These are phyloP conservation scores for Scaptomyza hsui DNA, from an alignment of 1,140 invertebrate species.

Conservation along the genomic window DNA sequence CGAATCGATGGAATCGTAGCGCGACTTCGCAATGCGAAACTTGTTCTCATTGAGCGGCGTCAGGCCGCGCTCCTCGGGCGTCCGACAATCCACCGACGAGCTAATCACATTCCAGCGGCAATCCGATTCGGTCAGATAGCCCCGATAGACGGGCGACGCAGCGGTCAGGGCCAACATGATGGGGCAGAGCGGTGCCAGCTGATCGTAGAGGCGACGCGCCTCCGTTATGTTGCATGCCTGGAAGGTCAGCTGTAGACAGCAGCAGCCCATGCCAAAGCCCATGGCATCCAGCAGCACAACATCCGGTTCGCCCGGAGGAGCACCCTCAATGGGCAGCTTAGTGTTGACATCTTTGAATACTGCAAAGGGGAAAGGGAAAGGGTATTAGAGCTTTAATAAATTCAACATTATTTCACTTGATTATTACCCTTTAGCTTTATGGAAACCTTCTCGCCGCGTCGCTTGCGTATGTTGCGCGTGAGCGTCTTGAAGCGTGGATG, in stretches of 20 bases:
- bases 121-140: constrained; percentile 97
- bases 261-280: constrained; percentile 99
- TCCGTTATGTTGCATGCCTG: constrained; percentile 97
- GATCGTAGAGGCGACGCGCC: constrained; percentile 98
- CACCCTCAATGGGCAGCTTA: constrained; percentile 92
- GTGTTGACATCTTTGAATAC: constrained; percentile 95
- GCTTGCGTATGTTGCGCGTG: constrained; percentile 95
- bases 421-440: constrained; percentile 96
- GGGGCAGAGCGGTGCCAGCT: constrained; percentile 97
- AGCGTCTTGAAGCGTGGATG: constrained; percentile 98
- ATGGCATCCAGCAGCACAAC: constrained; percentile 99
- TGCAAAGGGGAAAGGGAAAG: too few relatives aligned
- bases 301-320: constrained; percentile 88
- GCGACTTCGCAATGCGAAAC: constrained; percentile 96
- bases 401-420: too few relatives aligned
- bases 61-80: constrained; percentile 95
- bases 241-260: constrained; percentile 97
- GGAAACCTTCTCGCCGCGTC: constrained; percentile 96
- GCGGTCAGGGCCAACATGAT: constrained; percentile 99
- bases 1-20: constrained; percentile 99
- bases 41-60: constrained; percentile 90
- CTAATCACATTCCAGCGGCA: constrained; percentile 98
- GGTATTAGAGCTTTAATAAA: too few relatives aligned
- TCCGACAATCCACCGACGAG: constrained; percentile 97
- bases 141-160: constrained; percentile 96